A percentile compares a stretch with the other conserved stretches of the same genome.
Evolutionary conservation across 2,113 vertebrate genomes (phyloP).

Genomic region (Regulus satrapa): DNA sequence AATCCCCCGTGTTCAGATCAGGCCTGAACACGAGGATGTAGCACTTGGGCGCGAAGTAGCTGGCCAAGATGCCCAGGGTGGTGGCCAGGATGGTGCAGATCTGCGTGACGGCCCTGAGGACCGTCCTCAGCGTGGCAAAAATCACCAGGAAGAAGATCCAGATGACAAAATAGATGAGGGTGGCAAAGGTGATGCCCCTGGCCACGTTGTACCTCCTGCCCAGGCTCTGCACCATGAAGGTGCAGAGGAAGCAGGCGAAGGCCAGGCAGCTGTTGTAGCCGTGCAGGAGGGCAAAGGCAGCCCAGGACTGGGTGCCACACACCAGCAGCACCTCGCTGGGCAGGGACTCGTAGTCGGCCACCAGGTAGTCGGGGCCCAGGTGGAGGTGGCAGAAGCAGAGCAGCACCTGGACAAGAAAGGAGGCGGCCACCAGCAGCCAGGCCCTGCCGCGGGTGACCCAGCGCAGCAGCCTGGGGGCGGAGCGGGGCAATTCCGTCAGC

Average conservation of each 20-base stretch:
- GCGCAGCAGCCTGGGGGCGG: neutral
- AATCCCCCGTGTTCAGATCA: constrained; percentile 74
- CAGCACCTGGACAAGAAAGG: neutral
- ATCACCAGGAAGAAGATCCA: constrained; percentile 83
- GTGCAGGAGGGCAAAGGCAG: constrained; percentile 71
- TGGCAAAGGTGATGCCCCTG: constrained; percentile 82
- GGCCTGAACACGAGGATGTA: constrained; percentile 76
- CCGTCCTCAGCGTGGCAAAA: constrained; percentile 65
- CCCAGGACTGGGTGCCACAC: constrained; percentile 73
- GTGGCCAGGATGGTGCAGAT: constrained; percentile 73
- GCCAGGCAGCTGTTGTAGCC: constrained; percentile 67
- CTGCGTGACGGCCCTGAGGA: constrained; percentile 53
- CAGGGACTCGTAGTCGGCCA: neutral
- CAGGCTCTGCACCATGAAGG: constrained; percentile 81
- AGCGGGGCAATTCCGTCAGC: neutral
- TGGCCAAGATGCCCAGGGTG: constrained; percentile 69
- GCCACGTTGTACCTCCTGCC: constrained; percentile 77
- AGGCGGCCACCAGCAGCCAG: constrained; percentile 25
- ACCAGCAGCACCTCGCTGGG: constrained; percentile 72
- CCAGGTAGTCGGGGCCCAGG: neutral
- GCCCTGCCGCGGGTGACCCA: neutral
- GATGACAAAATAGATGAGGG: constrained; percentile 74
- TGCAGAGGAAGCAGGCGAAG: constrained; percentile 80
- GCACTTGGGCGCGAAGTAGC: constrained; percentile 84
- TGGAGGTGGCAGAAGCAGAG: constrained; percentile 7